Evolutionary conservation across 2,113 vertebrate species (phyloP), one percentile per base, ranked within the genome.

Genomic region (Athene cunicularia): DNA sequence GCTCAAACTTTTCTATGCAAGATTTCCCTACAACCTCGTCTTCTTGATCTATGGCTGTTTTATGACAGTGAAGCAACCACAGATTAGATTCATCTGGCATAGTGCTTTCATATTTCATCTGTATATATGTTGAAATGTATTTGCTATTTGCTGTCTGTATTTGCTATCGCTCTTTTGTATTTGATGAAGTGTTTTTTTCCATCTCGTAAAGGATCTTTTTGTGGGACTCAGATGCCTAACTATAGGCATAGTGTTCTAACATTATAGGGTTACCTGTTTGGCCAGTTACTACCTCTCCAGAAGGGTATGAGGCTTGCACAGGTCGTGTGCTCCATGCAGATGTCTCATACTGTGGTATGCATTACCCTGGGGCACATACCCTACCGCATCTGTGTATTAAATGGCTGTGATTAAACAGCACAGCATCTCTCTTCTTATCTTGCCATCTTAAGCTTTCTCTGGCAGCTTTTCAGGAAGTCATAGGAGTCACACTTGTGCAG

Each of bases 81-180:
- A 90, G 95, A 95, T 97, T 97, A 95, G 93, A 97, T 97, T 94
- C 85, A 90, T 96, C 96, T 97, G 90, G 85, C 79, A 85, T 86
- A 80, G 74, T 64, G 75, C 90, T 95, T 95, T 92, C 90, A 93
- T 96, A 95, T 94, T 96, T 97, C 90, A 96, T 90, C 93, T 58
- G 62, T 93, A 68, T 92, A 20, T 80, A 68, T 76, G 77, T 53
- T 82, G 85, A 87, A 94, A 86, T 45, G 53, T 43, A 73, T 90
- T 94, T 93, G 81, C 81, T 96, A 45, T 90, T 91, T 87, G 60
- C 91, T 85, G 56, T 63, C 37, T 47, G 10, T 47, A 67, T 79
- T 95, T 94, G 64, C 86, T 94, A 59, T 39, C 0, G 0, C 81
- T 85, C 33, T 83, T 87, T 85, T 76, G 27, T 90, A 37, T 73